Evolutionary conservation across 2,113 vertebrate species (phyloP).

Genomic region (Tetrax tetrax): DNA sequence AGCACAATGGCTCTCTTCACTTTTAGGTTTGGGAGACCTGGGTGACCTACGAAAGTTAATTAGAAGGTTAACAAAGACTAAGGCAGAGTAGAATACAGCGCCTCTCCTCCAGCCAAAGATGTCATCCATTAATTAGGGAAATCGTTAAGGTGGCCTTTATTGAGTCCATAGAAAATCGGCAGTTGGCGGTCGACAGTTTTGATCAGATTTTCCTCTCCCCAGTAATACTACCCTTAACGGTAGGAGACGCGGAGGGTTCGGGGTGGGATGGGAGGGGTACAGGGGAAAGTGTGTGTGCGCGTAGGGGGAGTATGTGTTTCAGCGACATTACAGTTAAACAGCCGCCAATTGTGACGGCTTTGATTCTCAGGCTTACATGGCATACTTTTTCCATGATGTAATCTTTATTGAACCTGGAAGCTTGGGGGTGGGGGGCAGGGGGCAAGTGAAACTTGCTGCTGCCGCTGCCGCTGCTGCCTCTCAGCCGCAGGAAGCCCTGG

Average conservation of each 20-base stretch:
- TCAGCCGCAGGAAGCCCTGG: conserved; percentile 83
- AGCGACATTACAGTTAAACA: conserved; percentile 90
- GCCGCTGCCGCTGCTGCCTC: conserved; percentile 40
- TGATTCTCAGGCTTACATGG: conserved; percentile 94
- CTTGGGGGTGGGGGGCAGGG: conserved; percentile 79
- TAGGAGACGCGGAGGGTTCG: conserved; percentile 47
- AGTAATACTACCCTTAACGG: conserved; percentile 87
- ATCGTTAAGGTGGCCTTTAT: conserved; percentile 99
- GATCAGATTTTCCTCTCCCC: conserved; percentile 94
- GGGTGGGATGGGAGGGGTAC: conserved; percentile 73
- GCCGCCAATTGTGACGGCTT: conserved; percentile 89
- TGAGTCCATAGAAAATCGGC: conserved; percentile 96
- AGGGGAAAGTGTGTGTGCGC: conserved; percentile 66
- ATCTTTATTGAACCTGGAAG: conserved; percentile 96
- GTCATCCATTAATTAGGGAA: conserved; percentile 99
- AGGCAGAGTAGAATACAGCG: conserved; percentile 98
- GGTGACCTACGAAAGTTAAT: conserved; percentile 99
- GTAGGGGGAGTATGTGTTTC: conserved; percentile 85
- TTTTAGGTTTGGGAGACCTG: conserved; percentile 99
- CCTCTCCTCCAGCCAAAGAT: conserved; percentile 99
- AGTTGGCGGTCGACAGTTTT: conserved; percentile 97
- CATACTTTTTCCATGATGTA: conserved; percentile 98
- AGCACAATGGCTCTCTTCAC: conserved; percentile 99
- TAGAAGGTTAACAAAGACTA: conserved; percentile 99
- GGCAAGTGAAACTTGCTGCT: conserved; percentile 51